These are phyloP conservation scores for Dipodomys stephensi DNA, from an alignment of 2,113 vertebrate species.

Conservation along the genomic window DNA sequence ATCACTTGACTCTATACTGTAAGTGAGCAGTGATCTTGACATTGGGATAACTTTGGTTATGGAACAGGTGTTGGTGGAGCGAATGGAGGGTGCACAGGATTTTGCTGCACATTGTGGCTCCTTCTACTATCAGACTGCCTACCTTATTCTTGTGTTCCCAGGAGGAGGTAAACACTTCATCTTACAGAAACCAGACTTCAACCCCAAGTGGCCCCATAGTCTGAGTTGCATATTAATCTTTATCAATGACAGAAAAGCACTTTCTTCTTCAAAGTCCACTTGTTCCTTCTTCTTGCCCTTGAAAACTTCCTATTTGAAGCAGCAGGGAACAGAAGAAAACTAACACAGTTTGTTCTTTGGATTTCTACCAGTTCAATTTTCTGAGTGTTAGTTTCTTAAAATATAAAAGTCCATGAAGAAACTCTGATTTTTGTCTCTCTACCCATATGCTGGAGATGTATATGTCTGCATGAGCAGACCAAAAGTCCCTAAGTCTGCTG, in stretches of 20 bases:
- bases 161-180: background rate
- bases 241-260: slow-evolving; percentile 40
- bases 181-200: slow-evolving; percentile 59
- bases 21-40: background rate
- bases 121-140: background rate
- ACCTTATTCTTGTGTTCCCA: slow-evolving; percentile 4
- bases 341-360: slow-evolving; percentile 65
- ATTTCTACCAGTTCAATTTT: slow-evolving; percentile 67
- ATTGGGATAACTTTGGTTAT: background rate
- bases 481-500: background rate
- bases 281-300: slow-evolving; percentile 74
- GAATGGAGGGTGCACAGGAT: background rate
- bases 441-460: background rate
- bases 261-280: slow-evolving; percentile 76
- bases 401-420: slow-evolving; percentile 48
- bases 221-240: slow-evolving; percentile 68
- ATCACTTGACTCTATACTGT: background rate
- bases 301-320: slow-evolving; percentile 71
- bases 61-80: background rate
- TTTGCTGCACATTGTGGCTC: background rate
- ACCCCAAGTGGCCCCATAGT: slow-evolving; percentile 53
- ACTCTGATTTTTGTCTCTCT: slow-evolving; percentile 22
- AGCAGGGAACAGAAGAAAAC: slow-evolving; percentile 69
- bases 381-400: slow-evolving; percentile 58
- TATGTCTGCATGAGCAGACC: background rate